These are phyloP conservation scores for Amphiprion ocellaris DNA, from an alignment of 2,113 vertebrate species.

Conservation along the genomic window DNA sequence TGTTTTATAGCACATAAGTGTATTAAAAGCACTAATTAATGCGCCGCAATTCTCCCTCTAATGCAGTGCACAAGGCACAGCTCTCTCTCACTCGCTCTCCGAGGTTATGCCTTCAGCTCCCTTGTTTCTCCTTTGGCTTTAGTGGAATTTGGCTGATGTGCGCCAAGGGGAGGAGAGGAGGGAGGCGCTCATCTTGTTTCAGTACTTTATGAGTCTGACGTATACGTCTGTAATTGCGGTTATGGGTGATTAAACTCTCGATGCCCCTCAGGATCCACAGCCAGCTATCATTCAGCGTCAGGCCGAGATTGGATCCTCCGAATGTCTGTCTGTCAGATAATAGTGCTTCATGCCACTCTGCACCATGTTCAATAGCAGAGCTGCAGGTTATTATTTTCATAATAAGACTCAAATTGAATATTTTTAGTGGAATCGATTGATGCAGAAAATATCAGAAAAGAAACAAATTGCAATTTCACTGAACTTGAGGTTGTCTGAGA, in stretches of 20 bases:
- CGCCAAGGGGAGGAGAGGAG: slow-evolving; percentile 64
- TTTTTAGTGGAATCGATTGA: background rate
- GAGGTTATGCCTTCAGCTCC: slow-evolving; percentile 62
- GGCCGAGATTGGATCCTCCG: slow-evolving; percentile 53
- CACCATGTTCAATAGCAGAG: background rate
- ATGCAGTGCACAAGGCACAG: slow-evolving; percentile 53
- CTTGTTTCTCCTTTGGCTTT: slow-evolving; percentile 75
- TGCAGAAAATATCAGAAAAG: background rate
- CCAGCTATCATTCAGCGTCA: slow-evolving; percentile 82
- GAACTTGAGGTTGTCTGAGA: no score
- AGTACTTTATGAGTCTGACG: slow-evolving; percentile 86
- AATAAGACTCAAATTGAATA: background rate
- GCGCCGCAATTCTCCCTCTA: slow-evolving; percentile 52
- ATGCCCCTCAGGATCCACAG: slow-evolving; percentile 84
- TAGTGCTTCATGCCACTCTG: slow-evolving; percentile 13
- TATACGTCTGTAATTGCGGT: slow-evolving; percentile 86
- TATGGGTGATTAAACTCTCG: slow-evolving; percentile 90
- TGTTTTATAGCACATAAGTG: slow-evolving; percentile 69
- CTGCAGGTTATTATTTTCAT: background rate
- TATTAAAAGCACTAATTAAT: slow-evolving; percentile 79
- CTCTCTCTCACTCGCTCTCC: slow-evolving; percentile 26
- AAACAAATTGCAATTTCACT: no score
- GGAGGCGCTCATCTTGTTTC: slow-evolving; percentile 85
- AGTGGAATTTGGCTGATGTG: slow-evolving; percentile 81
- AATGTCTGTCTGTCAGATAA: slow-evolving; percentile 41